phyloP scores from a whole-genome alignment of 1,140 invertebrate genomes.

The Magallana ariakensis region DNA sequence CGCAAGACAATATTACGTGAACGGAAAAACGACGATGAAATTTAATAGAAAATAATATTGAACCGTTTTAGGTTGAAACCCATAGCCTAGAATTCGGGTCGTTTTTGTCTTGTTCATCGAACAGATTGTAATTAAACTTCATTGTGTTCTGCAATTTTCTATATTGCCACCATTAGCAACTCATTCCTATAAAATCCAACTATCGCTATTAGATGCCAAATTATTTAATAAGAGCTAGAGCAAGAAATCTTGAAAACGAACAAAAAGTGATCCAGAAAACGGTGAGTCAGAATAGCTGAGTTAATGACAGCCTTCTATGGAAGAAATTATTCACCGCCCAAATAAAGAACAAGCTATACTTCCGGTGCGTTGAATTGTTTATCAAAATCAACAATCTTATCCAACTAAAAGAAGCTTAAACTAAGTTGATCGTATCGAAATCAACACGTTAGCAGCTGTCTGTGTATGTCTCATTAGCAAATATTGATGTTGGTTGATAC shows the following conservation, averaged over 20 bases:
- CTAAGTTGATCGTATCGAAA: no score
- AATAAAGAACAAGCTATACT: no score
- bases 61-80: background rate
- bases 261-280: background rate
- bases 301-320: background rate
- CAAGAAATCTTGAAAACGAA: background rate
- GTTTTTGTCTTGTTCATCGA: background rate
- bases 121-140: slow-evolving; percentile 13
- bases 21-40: background rate
- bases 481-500: no score
- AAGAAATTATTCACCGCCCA: background rate
- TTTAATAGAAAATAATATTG: background rate
- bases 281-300: background rate
- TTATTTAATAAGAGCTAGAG: slow-evolving; percentile 13
- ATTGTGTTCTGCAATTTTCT: slow-evolving; percentile 28
- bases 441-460: no score
- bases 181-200: background rate
- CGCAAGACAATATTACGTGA: no score
- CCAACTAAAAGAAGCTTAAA: no score
- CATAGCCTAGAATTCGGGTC: background rate
- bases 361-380: no score
- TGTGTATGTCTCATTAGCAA: no score
- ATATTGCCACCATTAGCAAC: background rate
- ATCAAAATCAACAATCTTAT: no score
- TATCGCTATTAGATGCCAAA: background rate